A percentile compares a stretch with the other conserved stretches of the same genome.
These are phyloP conservation scores for Laterallus jamaicensis DNA, from an alignment of 2,113 vertebrate genomes.

Conservation along the genomic window DNA sequence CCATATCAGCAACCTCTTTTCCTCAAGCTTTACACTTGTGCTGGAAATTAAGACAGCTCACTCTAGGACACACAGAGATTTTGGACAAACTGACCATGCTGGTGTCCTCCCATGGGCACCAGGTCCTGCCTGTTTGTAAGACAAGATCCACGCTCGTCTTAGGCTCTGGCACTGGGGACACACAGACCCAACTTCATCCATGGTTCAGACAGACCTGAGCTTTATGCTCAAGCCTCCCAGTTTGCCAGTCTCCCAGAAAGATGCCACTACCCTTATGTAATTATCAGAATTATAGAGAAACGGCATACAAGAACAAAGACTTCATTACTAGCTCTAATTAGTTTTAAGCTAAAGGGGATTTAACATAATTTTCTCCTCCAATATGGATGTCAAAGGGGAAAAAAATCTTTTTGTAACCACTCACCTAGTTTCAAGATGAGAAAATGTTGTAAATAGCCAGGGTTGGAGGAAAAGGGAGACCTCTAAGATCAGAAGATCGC, in stretches of 20 bases:
- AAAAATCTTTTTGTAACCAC: background rate
- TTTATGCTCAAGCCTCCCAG: background rate
- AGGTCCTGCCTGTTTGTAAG: background rate
- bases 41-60: background rate
- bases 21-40: background rate
- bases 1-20: background rate
- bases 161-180: background rate
- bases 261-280: background rate
- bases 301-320: background rate
- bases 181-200: background rate
- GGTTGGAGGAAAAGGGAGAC: background rate
- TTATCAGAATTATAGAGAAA: background rate
- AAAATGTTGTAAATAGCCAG: background rate
- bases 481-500: background rate
- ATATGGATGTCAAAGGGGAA: background rate
- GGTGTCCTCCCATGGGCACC: rapidly evolving
- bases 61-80: background rate
- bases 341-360: constrained; percentile 9
- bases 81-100: background rate
- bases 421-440: background rate
- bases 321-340: constrained; percentile 38
- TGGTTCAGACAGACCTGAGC: background rate
- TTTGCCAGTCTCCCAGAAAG: background rate
- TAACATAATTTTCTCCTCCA: background rate
- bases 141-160: background rate